phyloP scores from a whole-genome alignment of 2,797 vertebrate genomes.

The Enteromius viviparus region DNA sequence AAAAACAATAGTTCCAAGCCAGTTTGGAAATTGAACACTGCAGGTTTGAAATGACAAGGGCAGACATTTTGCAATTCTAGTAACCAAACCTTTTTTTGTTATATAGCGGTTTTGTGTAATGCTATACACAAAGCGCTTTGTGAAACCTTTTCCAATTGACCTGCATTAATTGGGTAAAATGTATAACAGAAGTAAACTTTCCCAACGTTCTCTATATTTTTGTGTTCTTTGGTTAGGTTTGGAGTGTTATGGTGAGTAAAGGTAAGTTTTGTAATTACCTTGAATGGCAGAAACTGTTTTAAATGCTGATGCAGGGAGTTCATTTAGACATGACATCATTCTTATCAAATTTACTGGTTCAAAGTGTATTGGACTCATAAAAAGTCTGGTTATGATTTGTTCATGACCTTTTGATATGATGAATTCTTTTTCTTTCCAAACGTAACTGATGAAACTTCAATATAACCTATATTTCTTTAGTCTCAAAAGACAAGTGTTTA shows the following conservation, averaged over 20 bases:
- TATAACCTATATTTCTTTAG: background rate
- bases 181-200: background rate
- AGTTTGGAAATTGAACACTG: background rate
- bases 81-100: too few species aligned
- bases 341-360: constrained; percentile 1
- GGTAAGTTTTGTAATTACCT: background rate
- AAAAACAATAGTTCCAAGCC: background rate
- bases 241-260: background rate
- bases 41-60: background rate
- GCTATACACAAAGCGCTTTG: too few species aligned
- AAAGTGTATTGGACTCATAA: background rate
- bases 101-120: too few species aligned
- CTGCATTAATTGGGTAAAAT: background rate
- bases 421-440: background rate
- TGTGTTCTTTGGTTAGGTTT: background rate
- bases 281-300: rapidly evolving
- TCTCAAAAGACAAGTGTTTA: background rate
- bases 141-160: background rate
- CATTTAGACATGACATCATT: background rate
- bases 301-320: background rate
- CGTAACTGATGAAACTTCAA: background rate
- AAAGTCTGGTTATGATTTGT: background rate
- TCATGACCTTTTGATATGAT: background rate
- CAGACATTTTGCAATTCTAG: too few species aligned
- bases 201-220: background rate